Base-by-base conservation (phyloP, 2,888 invertebrate species). In the Lasioglossum villosulum region DNA sequence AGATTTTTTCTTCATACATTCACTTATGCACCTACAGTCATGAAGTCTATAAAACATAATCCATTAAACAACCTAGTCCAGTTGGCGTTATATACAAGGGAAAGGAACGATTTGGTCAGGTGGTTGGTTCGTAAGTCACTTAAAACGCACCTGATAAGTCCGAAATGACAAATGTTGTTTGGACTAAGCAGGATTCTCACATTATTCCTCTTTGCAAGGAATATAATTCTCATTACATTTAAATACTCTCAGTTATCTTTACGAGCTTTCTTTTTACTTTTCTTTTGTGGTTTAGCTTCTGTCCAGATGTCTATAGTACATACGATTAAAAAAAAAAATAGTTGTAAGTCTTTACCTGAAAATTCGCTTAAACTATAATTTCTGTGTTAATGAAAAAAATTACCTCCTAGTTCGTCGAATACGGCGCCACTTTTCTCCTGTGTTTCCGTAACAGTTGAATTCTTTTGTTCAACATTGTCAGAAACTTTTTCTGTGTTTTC, bases 181-280 rank as follows among this genome's bases (percentile, higher is more conserved):
- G 88, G 84, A 89, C 87, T 86, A 83, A 87, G 82, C 86, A 87
- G 83, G 88, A 82, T 84, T 90, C 88, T 88, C 91, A 88, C 87
- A 85, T 81, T 88, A 80, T 84, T 86, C 82, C 86, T 74, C 82
- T 76, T 83, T 70, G 27, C 63, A 83, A 88, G 84, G 80, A 89
- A 88, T 80, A 82, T 83, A 75, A 79, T 86, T 88, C 81, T 86
- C 77, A 78, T 87, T 78, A 82, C 42, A 23, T 68, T 74, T 68
- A 86, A 87, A 82, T 70, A 75, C 84, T 91, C 93, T 96, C 96
- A 97, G 95, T 97, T 97, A 93, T 97, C 97, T 94, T 97, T 97
- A 93, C 97, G 97, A 84, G 96, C 96, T 96, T 97, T 97, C 96
- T 97, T 97, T 96, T 97, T 97, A 95, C 96, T 96, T 93, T 97